phyloP scores from a whole-genome alignment of 2,113 vertebrate species.

The Grallaria varia region DNA sequence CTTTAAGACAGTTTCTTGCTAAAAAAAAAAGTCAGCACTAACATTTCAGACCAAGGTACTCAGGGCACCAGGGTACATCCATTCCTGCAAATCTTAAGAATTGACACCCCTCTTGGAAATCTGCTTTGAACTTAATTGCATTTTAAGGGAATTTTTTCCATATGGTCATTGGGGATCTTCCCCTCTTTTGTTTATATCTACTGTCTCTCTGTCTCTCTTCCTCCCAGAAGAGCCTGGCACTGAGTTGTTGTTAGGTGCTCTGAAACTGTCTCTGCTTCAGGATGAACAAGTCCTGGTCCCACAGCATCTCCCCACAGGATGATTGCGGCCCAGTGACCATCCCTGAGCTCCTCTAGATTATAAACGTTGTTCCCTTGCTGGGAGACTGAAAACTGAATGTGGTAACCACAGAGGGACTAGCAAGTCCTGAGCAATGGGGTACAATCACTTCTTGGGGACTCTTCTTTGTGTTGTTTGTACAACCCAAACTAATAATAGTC shows the following conservation, averaged over 20 bases:
- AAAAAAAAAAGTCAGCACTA: background rate
- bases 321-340: fast-evolving
- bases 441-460: fast-evolving
- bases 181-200: background rate
- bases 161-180: background rate
- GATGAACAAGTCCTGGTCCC: background rate
- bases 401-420: background rate
- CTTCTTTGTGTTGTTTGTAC: background rate
- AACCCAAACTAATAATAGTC: fast-evolving
- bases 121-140: background rate
- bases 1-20: background rate
- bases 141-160: background rate
- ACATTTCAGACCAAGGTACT: background rate
- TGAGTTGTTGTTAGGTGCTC: background rate
- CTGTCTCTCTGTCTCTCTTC: background rate
- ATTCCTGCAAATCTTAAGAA: background rate
- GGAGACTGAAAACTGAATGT: background rate
- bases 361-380: background rate
- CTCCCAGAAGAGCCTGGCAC: background rate
- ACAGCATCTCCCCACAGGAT: background rate
- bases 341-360: background rate
- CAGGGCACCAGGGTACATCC: background rate
- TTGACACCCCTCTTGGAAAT: background rate
- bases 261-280: background rate
- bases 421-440: background rate